Conservation (phyloP, 2,113 vertebrate genomes). For the Vidua macroura region DNA sequence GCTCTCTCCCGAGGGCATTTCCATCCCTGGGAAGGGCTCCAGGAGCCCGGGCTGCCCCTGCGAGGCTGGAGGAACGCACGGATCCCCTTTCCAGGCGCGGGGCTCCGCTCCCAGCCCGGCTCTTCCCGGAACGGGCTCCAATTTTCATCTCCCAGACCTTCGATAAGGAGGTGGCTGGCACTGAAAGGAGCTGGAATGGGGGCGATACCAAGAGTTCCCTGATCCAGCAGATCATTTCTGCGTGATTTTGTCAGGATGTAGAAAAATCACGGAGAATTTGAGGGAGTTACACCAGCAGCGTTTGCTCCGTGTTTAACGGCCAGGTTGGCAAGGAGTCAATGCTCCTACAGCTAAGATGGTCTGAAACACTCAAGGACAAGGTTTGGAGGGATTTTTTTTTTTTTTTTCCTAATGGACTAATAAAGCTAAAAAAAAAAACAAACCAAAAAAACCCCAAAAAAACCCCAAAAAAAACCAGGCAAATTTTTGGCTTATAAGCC, state of each 20-base stretch:
- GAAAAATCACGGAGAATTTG: background rate
- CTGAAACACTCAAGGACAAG: background rate
- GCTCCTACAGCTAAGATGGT: background rate
- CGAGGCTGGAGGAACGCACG: background rate
- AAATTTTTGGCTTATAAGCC: background rate
- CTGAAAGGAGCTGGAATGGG: background rate
- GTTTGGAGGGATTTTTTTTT: background rate
- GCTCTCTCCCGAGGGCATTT: background rate
- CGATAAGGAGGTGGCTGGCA: background rate
- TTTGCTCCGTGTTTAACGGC: background rate
- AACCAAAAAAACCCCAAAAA: too few species aligned
- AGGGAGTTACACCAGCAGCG: background rate
- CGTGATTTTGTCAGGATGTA: background rate
- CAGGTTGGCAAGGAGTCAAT: background rate
- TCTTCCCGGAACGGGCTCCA: background rate
- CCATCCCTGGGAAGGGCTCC: background rate
- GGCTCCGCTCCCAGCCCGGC: background rate
- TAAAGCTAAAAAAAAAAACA: background rate
- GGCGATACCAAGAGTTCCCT: fast-evolving
- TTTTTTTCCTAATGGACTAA: background rate
- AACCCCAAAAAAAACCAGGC: fast-evolving
- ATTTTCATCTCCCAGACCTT: background rate
- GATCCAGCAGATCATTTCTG: background rate
- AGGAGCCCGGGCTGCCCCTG: background rate
- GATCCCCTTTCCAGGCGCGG: background rate